Evolutionary conservation across 2,888 invertebrate species (phyloP), one percentile per base, ranked within the genome.

Genomic region (Fissipunctia ypsillon): DNA sequence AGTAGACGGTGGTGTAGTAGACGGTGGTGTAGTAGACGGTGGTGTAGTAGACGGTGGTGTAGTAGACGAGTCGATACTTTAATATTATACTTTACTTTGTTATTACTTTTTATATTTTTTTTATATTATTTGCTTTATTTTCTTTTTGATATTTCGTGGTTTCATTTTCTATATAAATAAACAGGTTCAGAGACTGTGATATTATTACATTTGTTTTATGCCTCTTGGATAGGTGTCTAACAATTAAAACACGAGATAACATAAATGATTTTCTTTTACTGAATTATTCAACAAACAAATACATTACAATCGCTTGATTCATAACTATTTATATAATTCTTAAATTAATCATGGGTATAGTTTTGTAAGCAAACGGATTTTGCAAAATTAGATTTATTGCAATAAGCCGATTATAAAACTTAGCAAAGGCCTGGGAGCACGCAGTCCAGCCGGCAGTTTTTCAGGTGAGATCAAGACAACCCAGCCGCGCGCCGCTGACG

Each of bases 401-500:
- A 50, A 65, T 59, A 59, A 60, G 66, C 14, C 60, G 66, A 52
- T 72, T 56, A 57, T 81, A 85, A 52, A 64, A 82, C 16, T 59
- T 68, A 31, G 75, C 77, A 61, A 85, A 83, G 1, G 70, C 65
- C 19, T 54, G 54, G 3, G 84, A 84, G 7, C 48, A 56, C 1
- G 14, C 48, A 9, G n/a, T n/a, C n/a, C n/a, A n/a, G n/a, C n/a
- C n/a, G n/a, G n/a, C n/a, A n/a, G 80, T 61, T 81, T 57, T 57
- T 31, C 22, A 22, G n/a, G 35, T 57, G 31, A 56, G 35, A 35
- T 57, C 35, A 22, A 59, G 59, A 59, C 77, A 85, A n/a, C 75
- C 81, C 83, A 2, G 80, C 54, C 9, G 68, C 38, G 54, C 19
- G 84, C 85, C 19, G 76, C 65, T 0, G 85, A 84, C 12, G 85